Evolutionary conservation across 2,888 invertebrate genomes (phyloP), one percentile per base, ranked within the genome.

Genomic region (Plebejus melissa): DNA sequence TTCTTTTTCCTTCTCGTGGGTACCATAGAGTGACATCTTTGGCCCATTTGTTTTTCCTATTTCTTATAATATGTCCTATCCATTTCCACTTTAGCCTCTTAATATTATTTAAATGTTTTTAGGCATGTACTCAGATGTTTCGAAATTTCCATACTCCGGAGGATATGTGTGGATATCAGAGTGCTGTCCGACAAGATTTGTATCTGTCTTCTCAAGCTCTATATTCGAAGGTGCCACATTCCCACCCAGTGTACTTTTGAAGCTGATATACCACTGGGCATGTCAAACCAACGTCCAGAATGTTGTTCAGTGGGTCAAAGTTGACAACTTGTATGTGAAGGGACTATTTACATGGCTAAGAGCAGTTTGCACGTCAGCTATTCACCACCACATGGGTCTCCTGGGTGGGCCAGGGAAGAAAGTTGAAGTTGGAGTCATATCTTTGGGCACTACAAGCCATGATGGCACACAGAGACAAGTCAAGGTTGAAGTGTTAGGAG

Each of bases 101-200:
- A 16, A 16, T 16, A 54, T 9, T 16, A 11, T 75, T 41, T 36
- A 22, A 38, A 46, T 57, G 13, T 58, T 72, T 84, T 6, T 82
- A 95, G 96, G 97, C 74, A 97, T 97, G 95, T 98, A 97, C 87
- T 97, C 97, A 0, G 98, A 98, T 85, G 96, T 96, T 0, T 95
- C 96, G 0, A 97, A 97, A 81, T 97, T 98, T 86, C 97, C 97
- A 0, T 97, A 96, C 86, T 97, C 97, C 0, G 98, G 98, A 0
- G 98, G 98, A 57, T 98, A 98, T 84, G 98, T 98, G 1, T 98
- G 98, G 98, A 97, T 98, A 80, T 96, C 97, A 0, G 97, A 97
- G 79, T 98, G 98, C 84, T 98, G 98, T 81, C 96, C 97, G 0
- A 96, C 96, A 9, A 95, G 96, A 72, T 97, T 97, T 85, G 96